A percentile compares a stretch with the other conserved stretches of the same genome.
These are phyloP conservation scores for Peromyscus maniculatus DNA, from an alignment of 2,113 vertebrate genomes.

Conservation along the genomic window DNA sequence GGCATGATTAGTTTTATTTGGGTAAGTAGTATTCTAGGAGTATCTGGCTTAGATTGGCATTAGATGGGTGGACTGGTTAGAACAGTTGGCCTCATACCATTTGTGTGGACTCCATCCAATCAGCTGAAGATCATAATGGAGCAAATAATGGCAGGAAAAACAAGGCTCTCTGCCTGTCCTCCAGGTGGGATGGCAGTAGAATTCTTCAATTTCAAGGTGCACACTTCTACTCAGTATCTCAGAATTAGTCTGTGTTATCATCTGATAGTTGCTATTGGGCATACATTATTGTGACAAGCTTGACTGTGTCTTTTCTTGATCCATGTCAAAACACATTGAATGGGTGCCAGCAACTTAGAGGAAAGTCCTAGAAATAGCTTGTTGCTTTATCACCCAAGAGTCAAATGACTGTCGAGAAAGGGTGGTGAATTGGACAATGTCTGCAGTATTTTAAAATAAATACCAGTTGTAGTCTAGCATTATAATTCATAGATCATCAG, in stretches of 20 bases:
- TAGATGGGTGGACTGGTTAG: too few relatives aligned
- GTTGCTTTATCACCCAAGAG: background rate
- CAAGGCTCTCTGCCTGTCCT: background rate
- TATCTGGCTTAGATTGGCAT: background rate
- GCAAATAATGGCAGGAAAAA: background rate
- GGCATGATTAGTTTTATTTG: background rate
- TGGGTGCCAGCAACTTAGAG: background rate
- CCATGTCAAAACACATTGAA: background rate
- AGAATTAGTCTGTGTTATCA: background rate
- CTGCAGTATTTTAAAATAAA: background rate
- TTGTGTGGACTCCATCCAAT: background rate
- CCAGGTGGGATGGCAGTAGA: background rate
- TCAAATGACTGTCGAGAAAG: background rate
- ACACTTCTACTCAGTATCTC: background rate
- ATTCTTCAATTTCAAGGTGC: slow-evolving; percentile 7
- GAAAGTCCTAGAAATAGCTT: background rate
- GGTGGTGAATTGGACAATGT: background rate
- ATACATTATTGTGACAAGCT: background rate
- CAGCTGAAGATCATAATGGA: background rate
- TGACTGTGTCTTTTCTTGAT: background rate
- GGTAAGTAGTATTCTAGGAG: background rate
- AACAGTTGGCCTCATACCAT: background rate
- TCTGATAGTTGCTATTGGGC: background rate
- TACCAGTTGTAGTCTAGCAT: background rate
- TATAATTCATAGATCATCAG: background rate